These are phyloP conservation scores for Cephus runcator DNA, from an alignment of 2,888 invertebrate genomes.

Conservation along the genomic window DNA sequence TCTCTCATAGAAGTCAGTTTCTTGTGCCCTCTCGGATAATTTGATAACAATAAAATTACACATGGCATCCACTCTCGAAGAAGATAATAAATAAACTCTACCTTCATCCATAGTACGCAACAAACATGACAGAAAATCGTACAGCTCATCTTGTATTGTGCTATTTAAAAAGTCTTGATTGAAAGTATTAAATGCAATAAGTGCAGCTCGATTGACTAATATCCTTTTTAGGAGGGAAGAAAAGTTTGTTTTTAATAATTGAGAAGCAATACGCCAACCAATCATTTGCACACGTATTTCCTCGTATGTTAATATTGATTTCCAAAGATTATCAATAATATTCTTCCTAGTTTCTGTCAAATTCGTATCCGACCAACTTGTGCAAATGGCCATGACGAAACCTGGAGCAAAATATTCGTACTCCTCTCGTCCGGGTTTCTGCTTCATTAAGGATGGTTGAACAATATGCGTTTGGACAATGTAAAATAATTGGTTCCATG, in stretches of 20 bases:
- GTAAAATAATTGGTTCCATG: not conserved
- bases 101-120: slow-evolving; percentile 7
- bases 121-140: slow-evolving; percentile 44
- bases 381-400: slow-evolving; percentile 31
- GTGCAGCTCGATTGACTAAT: slow-evolving; percentile 20
- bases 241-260: slow-evolving; percentile 1
- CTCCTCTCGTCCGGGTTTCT: slow-evolving; percentile 48
- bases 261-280: slow-evolving; percentile 38
- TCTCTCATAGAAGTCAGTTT: slow-evolving; percentile 36
- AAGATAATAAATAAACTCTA: not conserved
- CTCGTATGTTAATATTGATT: not conserved
- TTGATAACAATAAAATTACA: slow-evolving; percentile 18
- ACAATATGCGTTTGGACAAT: slow-evolving; percentile 38
- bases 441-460: slow-evolving; percentile 33
- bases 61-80: not conserved
- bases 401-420: slow-evolving; percentile 46
- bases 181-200: slow-evolving; percentile 17
- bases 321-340: not conserved
- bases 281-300: slow-evolving; percentile 32
- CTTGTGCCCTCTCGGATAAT: slow-evolving; percentile 29
- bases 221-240: slow-evolving; percentile 3
- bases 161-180: slow-evolving; percentile 35
- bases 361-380: not conserved
- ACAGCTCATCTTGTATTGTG: slow-evolving; percentile 42
- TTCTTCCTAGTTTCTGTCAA: not conserved